Conservation (phyloP, 2,797 vertebrate species). For the Euthynnus affinis region DNA sequence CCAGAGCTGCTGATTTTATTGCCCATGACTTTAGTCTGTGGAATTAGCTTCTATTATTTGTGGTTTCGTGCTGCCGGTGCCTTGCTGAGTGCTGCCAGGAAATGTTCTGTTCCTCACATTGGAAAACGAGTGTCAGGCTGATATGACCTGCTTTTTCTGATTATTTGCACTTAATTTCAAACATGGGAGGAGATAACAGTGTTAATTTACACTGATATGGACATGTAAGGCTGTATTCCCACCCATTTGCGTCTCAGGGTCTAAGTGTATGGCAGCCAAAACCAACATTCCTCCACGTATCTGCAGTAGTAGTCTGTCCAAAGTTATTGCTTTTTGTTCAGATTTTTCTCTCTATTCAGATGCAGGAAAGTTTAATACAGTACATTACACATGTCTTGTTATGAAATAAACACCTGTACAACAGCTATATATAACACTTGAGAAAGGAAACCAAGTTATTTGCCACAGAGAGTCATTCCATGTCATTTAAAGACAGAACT, state of each 20-base stretch:
- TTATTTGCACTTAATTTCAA: constrained; percentile 38
- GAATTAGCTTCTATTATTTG: constrained; percentile 56
- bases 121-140: constrained; percentile 48
- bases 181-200: constrained; percentile 24
- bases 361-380: not conserved
- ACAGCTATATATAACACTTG: not conserved
- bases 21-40: constrained; percentile 55
- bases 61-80: constrained; percentile 42
- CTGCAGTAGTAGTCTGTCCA: constrained; percentile 11
- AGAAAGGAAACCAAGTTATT: constrained; percentile 3
- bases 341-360: constrained; percentile 9
- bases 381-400: not conserved
- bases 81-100: constrained; percentile 48
- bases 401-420: constrained; percentile 13
- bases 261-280: constrained; percentile 36
- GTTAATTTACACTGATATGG: constrained; percentile 33
- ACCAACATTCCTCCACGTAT: constrained; percentile 19
- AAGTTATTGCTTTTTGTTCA: constrained; percentile 6
- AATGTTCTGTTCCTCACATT: constrained; percentile 28
- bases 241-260: not conserved
- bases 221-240: constrained; percentile 15
- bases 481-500: constrained; percentile 2
- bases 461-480: not conserved
- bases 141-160: constrained; percentile 23
- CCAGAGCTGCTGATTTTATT: constrained; percentile 58